Evolutionary conservation across 2,113 vertebrate species (phyloP).

Genomic region (Porphyrio hochstetteri): DNA sequence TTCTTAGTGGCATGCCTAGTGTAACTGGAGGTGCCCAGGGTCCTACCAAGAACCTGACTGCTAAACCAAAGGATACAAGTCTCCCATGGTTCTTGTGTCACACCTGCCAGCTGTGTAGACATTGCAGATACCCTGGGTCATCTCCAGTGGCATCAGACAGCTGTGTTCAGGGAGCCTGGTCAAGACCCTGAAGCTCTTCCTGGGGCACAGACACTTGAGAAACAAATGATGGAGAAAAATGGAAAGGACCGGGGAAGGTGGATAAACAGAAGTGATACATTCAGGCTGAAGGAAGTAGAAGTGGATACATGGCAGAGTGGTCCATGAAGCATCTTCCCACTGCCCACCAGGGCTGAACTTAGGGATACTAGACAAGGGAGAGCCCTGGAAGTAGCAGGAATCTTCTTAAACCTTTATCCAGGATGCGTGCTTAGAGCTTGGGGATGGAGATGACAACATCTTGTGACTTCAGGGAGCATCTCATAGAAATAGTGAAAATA

Average conservation of each 20-base stretch:
- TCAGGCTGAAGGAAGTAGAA: not conserved
- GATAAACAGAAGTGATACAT: not conserved
- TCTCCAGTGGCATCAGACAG: not conserved
- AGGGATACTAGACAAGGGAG: not conserved
- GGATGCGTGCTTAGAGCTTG: not conserved
- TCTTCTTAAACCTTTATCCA: not conserved
- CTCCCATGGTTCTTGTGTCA: not conserved
- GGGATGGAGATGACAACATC: not conserved
- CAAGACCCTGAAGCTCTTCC: not conserved
- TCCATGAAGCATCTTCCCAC: not conserved
- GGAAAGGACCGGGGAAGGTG: not conserved
- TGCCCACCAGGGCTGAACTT: not conserved
- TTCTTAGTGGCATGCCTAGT: accelerated
- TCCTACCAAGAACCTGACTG: not conserved
- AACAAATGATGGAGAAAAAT: not conserved
- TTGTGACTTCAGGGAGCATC: not conserved
- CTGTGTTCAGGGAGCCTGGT: not conserved
- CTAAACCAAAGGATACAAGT: not conserved
- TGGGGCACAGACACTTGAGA: not conserved
- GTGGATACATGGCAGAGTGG: not conserved
- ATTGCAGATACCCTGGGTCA: not conserved
- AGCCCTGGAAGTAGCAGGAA: not conserved
- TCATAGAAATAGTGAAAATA: not conserved
- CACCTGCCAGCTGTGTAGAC: not conserved
- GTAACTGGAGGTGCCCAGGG: not conserved